Evolutionary conservation across 2,888 invertebrate genomes (phyloP), one percentile per base, ranked within the genome.

Genomic region (Epinotia demarniana): DNA sequence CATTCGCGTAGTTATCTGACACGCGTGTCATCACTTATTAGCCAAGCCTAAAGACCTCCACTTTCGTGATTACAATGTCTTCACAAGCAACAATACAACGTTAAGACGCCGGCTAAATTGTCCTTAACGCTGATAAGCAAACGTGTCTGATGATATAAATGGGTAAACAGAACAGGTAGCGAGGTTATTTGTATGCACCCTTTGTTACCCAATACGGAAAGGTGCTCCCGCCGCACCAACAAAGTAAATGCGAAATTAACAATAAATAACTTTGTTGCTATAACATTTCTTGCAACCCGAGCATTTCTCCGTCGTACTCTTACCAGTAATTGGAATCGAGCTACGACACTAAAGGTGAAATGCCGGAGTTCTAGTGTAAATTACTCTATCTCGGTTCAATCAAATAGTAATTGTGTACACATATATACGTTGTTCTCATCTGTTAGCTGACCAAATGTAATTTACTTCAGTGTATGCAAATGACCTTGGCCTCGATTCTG

Each of bases 261-360:
- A 71, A 74, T 74, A 78, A 81, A 78, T 80, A 85, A 86, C 86
- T 85, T 85, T 87, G 86, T 89, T 86, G 85, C 82, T 75, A 80
- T 79, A 79, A 77, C 81, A 55, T 66, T 64, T 71, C 81, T 81
- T 79, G 80, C 78, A 78, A 80, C 79, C 76, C 78, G 78, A 80
- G 82, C 79, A 85, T 86, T 87, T 87, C 85, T 81, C 39, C 16
- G 23, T 23, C 49, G 68, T 58, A n/a, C 60, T 64, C 80, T 82
- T 85, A 81, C 82, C 77, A 83, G 83, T 85, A 82, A 84, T 85
- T 82, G 83, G 82, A 81, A 85, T 84, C 82, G 82, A 82, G 81
- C 80, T 78, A 73, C 77, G 72, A 80, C 78, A 82, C 80, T 86
- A 85, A 88, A 89, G 75, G 75, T 71, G 60, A 53, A 71, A 71